Evolutionary conservation across 2,888 invertebrate genomes (phyloP).

Genomic region (Merodon equestris): DNA sequence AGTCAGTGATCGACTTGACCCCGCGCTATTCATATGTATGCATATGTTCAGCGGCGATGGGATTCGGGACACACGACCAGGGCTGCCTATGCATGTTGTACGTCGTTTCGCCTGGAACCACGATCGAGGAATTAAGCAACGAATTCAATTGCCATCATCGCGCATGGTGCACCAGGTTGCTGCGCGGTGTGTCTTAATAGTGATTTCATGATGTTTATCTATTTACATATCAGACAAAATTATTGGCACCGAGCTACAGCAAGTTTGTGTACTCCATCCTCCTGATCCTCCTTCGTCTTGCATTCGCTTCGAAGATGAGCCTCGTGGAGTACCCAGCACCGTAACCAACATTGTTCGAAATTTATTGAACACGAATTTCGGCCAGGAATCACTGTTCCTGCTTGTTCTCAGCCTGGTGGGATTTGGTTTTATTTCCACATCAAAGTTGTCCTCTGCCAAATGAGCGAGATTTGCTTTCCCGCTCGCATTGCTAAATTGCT

Average conservation of each 20-base stretch:
- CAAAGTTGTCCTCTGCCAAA: conserved; percentile 1
- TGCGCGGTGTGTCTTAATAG: conserved; percentile 64
- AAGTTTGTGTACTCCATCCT: conserved; percentile 1
- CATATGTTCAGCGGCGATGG: too few relatives aligned
- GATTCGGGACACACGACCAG: conserved; percentile 57
- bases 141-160: conserved; percentile 66
- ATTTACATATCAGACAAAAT: conserved; percentile 69
- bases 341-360: conserved; percentile 58
- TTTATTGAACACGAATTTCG: conserved; percentile 71
- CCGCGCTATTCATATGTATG: conserved; percentile 55
- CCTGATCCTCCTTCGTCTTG: neutral
- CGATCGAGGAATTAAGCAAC: conserved; percentile 63
- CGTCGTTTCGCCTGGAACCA: conserved; percentile 7
- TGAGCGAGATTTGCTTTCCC: too few relatives aligned
- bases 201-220: conserved; percentile 68
- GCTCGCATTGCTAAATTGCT: too few relatives aligned
- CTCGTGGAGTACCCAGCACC: too few relatives aligned
- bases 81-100: conserved; percentile 18
- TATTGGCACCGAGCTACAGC: conserved; percentile 65
- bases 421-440: conserved; percentile 35
- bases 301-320: too few relatives aligned
- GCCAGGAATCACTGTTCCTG: conserved; percentile 58
- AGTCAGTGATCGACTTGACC: conserved; percentile 67
- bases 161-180: conserved; percentile 48
- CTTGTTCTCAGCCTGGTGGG: conserved; percentile 36